phyloP scores from a whole-genome alignment of 2,888 invertebrate genomes.

The Dilophus febrilis region DNA sequence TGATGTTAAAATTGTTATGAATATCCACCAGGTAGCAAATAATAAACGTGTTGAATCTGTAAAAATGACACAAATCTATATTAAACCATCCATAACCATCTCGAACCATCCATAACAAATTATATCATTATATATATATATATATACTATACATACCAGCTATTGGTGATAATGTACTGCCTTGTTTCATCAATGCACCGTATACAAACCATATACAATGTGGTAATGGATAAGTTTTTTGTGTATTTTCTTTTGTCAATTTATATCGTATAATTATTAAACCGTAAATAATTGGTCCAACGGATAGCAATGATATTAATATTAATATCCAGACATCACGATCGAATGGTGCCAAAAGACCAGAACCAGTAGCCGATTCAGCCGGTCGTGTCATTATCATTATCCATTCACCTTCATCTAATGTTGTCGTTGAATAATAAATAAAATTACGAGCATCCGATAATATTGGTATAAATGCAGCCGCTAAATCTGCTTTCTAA shows the following conservation, averaged over 20 bases:
- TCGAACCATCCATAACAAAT: no score
- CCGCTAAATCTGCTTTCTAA: slow-evolving; percentile 61
- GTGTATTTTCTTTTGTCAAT: slow-evolving; percentile 39
- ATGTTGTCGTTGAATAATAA: slow-evolving; percentile 37
- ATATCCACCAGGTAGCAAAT: slow-evolving; percentile 86
- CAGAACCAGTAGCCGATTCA: slow-evolving; percentile 69
- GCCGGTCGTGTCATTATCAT: slow-evolving; percentile 65
- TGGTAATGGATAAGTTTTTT: slow-evolving; percentile 41
- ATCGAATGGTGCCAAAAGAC: slow-evolving; percentile 66
- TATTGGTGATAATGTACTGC: slow-evolving; percentile 60
- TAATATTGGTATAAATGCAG: slow-evolving; percentile 56
- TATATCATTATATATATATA: not conserved
- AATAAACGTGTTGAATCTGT: slow-evolving; percentile 65
- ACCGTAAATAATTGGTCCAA: slow-evolving; percentile 62
- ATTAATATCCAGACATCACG: slow-evolving; percentile 55
- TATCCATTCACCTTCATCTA: slow-evolving; percentile 63
- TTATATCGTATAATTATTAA: slow-evolving; percentile 46
- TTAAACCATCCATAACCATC: no score
- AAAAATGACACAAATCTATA: no score
- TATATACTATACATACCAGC: slow-evolving; percentile 42
- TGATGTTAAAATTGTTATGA: slow-evolving; percentile 69
- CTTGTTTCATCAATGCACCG: slow-evolving; percentile 75
- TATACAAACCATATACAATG: slow-evolving; percentile 78
- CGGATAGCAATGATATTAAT: slow-evolving; percentile 47
- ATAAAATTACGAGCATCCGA: slow-evolving; percentile 37